Evolutionary conservation across 2,888 invertebrate species (phyloP), one percentile per base, ranked within the genome.

Genomic region (Dexiosoma caninum): DNA sequence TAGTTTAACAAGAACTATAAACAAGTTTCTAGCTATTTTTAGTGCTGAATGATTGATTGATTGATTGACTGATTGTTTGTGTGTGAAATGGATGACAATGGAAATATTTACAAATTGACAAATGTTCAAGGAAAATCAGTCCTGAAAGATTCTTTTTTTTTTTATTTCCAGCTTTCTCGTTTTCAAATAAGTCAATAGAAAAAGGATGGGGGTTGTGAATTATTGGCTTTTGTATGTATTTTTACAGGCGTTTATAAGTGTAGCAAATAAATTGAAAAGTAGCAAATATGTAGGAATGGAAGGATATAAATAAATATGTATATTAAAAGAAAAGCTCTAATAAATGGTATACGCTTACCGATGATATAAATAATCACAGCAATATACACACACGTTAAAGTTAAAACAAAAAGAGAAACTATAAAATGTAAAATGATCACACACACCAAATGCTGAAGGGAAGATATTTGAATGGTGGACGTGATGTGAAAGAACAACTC

Each of bases 271-370:
- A 37, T 21, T 37, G 5, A 42, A 46, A 42, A 49, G 37, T n/a
- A 40, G 30, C 55, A 77, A 46, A 55, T 66, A 75, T 49, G 21
- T 62, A 69, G 19, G 44, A 30, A 72, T 42, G 42, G 14, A 32
- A 42, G 42, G 14, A 44, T 62, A 32, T 32, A 59, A 57, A 55
- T 64, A 55, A 40, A 62, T 46, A 40, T 44, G 35, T 23, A 62
- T 51, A 49, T 66, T 53, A 19, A 40, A 55, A 66, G n/a, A 64
- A 64, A 71, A 49, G 57, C 62, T 53, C 42, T 79, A 51, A 72
- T 55, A 75, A 76, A 69, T 72, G 55, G 67, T 44, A 71, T 79
- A 79, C 75, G 74, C 78, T 78, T 78, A 81, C 78, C 78, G 53
- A 81, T 75, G 75, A 75, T 59, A 71, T 64, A 62, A 74, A 71